Percentiles rank a stretch among this genome's conserved stretches.
Evolutionary conservation across 2,888 invertebrate species (phyloP).

Genomic region (Agrochola lychnidis): DNA sequence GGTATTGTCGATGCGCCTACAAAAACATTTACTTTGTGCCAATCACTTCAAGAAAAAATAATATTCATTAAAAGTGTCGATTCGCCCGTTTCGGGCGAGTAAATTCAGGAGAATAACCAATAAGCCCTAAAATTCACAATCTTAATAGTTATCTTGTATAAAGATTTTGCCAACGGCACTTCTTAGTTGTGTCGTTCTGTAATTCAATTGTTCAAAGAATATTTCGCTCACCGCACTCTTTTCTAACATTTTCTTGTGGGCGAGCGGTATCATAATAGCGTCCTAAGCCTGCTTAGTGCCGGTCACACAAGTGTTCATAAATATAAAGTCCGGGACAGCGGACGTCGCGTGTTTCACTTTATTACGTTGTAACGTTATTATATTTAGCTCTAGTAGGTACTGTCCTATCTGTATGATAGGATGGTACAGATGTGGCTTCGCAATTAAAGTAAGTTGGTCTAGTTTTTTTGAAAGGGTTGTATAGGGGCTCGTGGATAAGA

Average conservation of each 20-base stretch:
- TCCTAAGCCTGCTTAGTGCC: slow-evolving; percentile 57
- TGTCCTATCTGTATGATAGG: not conserved
- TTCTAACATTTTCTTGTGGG: slow-evolving; percentile 40
- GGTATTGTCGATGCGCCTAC: no score
- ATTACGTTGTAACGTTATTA: slow-evolving; percentile 54
- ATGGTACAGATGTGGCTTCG: slow-evolving; percentile 8
- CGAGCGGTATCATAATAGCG: slow-evolving; percentile 48
- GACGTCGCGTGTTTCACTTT: slow-evolving; percentile 47
- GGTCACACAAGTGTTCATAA: slow-evolving; percentile 57
- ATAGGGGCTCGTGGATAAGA: no score
- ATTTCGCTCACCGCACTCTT: slow-evolving; percentile 18
- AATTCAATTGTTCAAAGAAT: slow-evolving; percentile 38
- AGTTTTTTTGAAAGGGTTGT: not conserved
- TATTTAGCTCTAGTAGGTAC: slow-evolving; percentile 24
- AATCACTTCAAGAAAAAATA: no score
- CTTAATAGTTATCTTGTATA: no score
- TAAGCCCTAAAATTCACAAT: no score
- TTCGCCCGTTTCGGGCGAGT: no score
- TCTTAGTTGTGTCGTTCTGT: not conserved
- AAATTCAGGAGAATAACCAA: no score
- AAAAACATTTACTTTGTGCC: no score
- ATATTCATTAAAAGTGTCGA: no score
- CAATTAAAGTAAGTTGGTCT: slow-evolving; percentile 2
- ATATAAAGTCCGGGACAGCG: slow-evolving; percentile 58
- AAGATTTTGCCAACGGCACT: not conserved